Conservation (phyloP, 1,140 invertebrate genomes). For the Akabosia matsudoensis region DNA sequence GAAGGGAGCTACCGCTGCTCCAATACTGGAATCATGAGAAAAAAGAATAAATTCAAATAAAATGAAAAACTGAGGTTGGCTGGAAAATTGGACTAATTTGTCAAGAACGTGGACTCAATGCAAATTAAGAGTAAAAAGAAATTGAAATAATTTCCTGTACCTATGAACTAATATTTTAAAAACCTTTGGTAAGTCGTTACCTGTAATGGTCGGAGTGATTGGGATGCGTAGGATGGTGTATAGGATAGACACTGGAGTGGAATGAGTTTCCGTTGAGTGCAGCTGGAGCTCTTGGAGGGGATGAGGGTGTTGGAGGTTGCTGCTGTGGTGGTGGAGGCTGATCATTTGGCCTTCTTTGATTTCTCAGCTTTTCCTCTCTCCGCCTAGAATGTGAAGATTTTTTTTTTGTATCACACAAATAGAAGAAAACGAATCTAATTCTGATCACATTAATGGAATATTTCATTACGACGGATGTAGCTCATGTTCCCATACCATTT, state of each 20-base stretch:
- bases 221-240: constrained; percentile 49
- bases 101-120: neutral
- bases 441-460: neutral
- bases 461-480: neutral
- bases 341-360: constrained; percentile 66
- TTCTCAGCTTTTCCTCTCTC: constrained; percentile 92
- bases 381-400: constrained; percentile 52
- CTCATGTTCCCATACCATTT: constrained; percentile 86
- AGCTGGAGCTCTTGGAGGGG: constrained; percentile 51
- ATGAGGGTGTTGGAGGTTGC: constrained; percentile 49
- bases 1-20: constrained; percentile 47
- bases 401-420: neutral
- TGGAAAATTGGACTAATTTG: constrained; percentile 4
- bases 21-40: neutral
- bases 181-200: too few species aligned
- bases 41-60: neutral
- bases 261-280: constrained; percentile 56
- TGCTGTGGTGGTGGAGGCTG: constrained; percentile 39
- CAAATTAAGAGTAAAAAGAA: too few species aligned
- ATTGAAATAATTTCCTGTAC: too few species aligned
- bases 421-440: neutral
- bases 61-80: neutral
- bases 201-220: constrained; percentile 59
- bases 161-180: too few species aligned
- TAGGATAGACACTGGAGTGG: constrained; percentile 56